Evolutionary conservation across 1,140 invertebrate species (phyloP).

Genomic region (Cepaea nemoralis): DNA sequence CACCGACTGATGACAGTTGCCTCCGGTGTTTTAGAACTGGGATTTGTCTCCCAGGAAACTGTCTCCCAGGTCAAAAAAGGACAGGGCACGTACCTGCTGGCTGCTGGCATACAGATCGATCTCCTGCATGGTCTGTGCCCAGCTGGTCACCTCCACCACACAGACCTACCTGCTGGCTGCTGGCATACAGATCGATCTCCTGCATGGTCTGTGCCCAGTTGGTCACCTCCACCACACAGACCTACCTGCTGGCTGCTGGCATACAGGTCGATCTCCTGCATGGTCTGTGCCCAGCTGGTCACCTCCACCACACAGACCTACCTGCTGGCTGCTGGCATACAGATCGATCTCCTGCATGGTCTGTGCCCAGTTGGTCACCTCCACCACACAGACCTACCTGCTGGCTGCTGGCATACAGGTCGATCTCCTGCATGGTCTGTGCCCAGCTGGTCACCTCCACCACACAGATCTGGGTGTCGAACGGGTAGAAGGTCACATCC

Average conservation of each 20-base stretch:
- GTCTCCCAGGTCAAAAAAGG: too few relatives aligned
- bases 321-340: too few relatives aligned
- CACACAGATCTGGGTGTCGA: conserved; percentile 46
- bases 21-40: too few relatives aligned
- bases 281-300: conserved; percentile 37
- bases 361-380: conserved; percentile 34
- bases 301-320: conserved; percentile 36
- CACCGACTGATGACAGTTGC: too few relatives aligned
- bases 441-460: conserved; percentile 35
- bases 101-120: conserved; percentile 40
- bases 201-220: conserved; percentile 38
- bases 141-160: conserved; percentile 25
- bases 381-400: conserved; percentile 14
- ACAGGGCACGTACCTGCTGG: not conserved
- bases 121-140: conserved; percentile 41
- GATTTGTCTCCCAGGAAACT: too few relatives aligned
- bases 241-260: conserved; percentile 47
- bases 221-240: conserved; percentile 23
- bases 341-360: conserved; percentile 43
- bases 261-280: conserved; percentile 43
- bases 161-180: conserved; percentile 46
- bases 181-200: conserved; percentile 46
- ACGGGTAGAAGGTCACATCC: conserved; percentile 49
- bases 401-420: conserved; percentile 29
- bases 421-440: conserved; percentile 42